A percentile compares a stretch with the other conserved stretches of the same genome.
Evolutionary conservation across 2,797 vertebrate species (phyloP).

Genomic region (Catamblyrhynchus diadema): DNA sequence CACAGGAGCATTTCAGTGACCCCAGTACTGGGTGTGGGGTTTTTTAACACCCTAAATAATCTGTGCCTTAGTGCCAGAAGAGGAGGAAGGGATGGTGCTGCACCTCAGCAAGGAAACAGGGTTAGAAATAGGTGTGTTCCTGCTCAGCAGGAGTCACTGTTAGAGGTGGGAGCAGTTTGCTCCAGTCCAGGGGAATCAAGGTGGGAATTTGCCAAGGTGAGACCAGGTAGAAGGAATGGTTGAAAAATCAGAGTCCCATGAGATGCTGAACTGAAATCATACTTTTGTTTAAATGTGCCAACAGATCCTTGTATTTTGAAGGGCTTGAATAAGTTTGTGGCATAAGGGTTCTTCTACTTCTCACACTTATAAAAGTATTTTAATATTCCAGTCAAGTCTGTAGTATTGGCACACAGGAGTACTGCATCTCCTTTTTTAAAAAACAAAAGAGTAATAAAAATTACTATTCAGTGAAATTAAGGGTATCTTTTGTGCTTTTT

Average conservation of each 20-base stretch:
- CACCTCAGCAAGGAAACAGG: neutral
- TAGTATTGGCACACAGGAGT: neutral
- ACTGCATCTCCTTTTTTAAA: neutral
- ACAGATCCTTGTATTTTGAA: neutral
- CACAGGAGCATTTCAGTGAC: neutral
- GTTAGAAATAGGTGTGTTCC: constrained; percentile 16
- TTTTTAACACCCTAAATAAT: neutral
- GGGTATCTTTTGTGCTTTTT: neutral
- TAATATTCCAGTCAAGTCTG: constrained; percentile 34
- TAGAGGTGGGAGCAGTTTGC: neutral
- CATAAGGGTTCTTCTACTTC: neutral
- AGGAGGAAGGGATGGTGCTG: neutral
- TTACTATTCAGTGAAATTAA: neutral
- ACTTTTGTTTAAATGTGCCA: neutral
- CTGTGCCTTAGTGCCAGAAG: neutral
- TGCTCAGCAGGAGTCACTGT: neutral
- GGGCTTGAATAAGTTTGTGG: neutral
- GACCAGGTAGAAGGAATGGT: neutral
- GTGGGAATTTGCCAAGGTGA: neutral
- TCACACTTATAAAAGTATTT: neutral
- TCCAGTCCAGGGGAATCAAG: neutral
- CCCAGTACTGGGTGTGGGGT: neutral
- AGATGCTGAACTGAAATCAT: neutral
- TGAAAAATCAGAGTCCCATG: neutral
- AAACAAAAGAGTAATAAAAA: neutral